Evolutionary conservation across 2,113 vertebrate species (phyloP).

Genomic region (Pelusios castaneus): DNA sequence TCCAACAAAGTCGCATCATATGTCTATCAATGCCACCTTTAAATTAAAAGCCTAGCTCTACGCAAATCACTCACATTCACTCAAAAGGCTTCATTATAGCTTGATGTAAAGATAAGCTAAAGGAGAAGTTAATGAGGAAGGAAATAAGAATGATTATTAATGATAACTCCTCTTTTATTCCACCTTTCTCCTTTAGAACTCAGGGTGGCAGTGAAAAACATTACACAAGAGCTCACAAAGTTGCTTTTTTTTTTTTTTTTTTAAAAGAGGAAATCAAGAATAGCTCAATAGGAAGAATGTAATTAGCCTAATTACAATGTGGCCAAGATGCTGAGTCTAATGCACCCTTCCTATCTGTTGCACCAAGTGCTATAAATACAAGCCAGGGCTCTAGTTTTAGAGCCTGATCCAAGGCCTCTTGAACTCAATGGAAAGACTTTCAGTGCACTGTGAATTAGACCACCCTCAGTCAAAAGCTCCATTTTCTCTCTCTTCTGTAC

Average conservation of each 20-base stretch:
- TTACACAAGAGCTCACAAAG: background rate
- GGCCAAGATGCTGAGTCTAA: background rate
- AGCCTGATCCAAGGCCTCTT: background rate
- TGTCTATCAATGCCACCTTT: constrained; percentile 44
- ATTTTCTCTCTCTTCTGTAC: background rate
- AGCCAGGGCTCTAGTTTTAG: background rate
- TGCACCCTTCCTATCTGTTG: background rate
- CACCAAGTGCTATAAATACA: background rate
- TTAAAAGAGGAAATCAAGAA: background rate
- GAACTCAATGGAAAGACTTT: background rate
- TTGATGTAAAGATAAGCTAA: constrained; percentile 33
- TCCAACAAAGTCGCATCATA: background rate
- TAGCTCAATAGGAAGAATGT: background rate
- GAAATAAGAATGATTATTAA: constrained; percentile 14
- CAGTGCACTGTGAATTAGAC: background rate
- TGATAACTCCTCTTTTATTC: background rate
- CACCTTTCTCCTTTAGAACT: background rate
- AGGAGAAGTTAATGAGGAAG: constrained; percentile 9
- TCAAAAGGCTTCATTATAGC: background rate
- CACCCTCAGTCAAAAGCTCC: background rate
- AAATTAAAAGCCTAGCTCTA: constrained; percentile 24
- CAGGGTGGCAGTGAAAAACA: background rate
- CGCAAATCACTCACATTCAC: background rate
- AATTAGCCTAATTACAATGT: background rate
- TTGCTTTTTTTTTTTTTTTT: background rate